Conservation (phyloP, 2,888 invertebrate genomes). For the Dioctria linearis region DNA sequence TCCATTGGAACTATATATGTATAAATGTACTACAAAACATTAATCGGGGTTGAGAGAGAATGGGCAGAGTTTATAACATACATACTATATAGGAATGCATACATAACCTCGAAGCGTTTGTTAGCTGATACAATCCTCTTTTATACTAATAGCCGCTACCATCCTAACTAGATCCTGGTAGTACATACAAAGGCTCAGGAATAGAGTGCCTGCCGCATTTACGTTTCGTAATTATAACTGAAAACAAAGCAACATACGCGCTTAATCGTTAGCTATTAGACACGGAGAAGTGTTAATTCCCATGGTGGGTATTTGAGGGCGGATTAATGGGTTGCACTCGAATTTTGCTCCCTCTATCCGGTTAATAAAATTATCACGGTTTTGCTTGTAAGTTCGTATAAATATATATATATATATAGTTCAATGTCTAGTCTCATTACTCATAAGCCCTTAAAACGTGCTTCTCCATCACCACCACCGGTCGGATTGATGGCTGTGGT, state of each 20-base stretch:
- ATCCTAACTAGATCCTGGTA: neutral
- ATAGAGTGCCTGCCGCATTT: neutral
- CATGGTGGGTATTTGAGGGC: neutral
- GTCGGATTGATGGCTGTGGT: neutral
- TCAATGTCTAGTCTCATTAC: conserved; percentile 16
- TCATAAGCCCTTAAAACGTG: conserved; percentile 19
- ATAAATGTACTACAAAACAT: neutral
- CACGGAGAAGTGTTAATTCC: conserved; percentile 18
- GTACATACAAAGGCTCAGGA: neutral
- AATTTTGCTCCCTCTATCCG: neutral
- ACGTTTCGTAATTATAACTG: neutral
- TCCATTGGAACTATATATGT: neutral
- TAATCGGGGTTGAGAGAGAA: neutral
- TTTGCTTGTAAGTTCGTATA: neutral
- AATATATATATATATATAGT: neutral
- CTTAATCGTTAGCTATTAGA: conserved; percentile 4
- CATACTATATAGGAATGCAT: too few species aligned
- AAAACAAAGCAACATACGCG: neutral
- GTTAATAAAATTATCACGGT: conserved; percentile 3
- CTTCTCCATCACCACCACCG: neutral
- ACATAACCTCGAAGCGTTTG: neutral
- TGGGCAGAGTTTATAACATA: too few species aligned
- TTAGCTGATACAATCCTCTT: neutral
- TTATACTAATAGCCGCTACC: neutral
- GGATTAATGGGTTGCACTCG: conserved; percentile 7